phyloP scores from a whole-genome alignment of 2,797 vertebrate genomes.

The Oreortyx pictus region DNA sequence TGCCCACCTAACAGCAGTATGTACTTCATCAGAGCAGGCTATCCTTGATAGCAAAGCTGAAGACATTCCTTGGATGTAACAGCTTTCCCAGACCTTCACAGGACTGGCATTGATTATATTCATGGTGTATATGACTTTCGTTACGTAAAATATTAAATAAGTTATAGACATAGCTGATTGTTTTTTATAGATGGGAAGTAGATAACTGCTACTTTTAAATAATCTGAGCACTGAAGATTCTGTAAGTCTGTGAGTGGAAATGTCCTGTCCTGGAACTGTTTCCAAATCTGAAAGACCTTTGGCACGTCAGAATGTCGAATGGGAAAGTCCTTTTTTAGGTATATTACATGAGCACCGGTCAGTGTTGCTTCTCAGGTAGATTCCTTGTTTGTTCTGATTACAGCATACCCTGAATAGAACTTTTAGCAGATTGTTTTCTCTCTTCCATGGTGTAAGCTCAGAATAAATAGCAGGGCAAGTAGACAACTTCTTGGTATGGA shows the following conservation, averaged over 20 bases:
- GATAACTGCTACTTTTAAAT: not conserved
- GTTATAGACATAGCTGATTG: not conserved
- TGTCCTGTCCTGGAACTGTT: not conserved
- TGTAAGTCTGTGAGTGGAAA: not conserved
- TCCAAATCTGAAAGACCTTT: not conserved
- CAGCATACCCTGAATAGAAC: not conserved
- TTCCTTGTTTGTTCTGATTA: not conserved
- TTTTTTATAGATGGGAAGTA: not conserved
- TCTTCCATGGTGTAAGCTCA: not conserved
- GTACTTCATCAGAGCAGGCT: not conserved
- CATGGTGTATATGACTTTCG: not conserved
- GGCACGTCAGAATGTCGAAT: not conserved
- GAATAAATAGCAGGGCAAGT: not conserved
- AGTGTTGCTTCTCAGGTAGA: not conserved
- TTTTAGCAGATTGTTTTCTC: constrained; percentile 13
- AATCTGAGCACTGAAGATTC: not conserved
- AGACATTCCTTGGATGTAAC: not conserved
- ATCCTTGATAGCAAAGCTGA: not conserved
- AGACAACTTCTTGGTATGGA: constrained; percentile 1
- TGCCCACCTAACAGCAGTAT: not conserved
- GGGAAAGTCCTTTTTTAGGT: not conserved
- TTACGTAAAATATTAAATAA: not conserved
- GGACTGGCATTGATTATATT: not conserved
- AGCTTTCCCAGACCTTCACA: not conserved
- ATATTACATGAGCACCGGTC: not conserved